A percentile compares a stretch with the other conserved stretches of the same genome.
Conservation (phyloP, 1,140 invertebrate species). For the Aphidius gifuensis region DNA sequence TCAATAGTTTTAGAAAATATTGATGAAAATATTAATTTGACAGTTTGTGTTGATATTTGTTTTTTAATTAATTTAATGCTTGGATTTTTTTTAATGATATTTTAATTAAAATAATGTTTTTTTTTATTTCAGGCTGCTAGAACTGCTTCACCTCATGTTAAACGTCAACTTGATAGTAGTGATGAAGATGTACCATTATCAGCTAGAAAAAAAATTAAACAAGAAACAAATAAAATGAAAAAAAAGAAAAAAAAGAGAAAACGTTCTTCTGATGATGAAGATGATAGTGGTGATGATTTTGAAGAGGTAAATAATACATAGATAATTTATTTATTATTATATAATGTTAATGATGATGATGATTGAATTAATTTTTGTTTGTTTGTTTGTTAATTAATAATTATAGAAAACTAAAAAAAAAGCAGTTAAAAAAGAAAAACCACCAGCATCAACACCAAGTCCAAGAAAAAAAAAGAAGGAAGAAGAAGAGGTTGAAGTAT, state of each 20-base stretch:
- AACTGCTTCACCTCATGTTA: constrained; percentile 35
- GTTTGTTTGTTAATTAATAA: constrained; percentile 1
- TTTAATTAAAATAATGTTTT: neutral
- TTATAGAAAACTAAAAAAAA: constrained; percentile 45
- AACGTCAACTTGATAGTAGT: constrained; percentile 56
- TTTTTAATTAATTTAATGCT: too few species aligned
- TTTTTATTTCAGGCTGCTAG: constrained; percentile 35
- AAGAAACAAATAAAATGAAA: constrained; percentile 63
- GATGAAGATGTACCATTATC: constrained; percentile 67
- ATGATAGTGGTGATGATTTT: constrained; percentile 62
- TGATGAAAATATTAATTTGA: too few species aligned
- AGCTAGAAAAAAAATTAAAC: constrained; percentile 69
- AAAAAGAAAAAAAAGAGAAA: constrained; percentile 59
- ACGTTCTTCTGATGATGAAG: constrained; percentile 57
- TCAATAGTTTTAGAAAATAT: too few species aligned
- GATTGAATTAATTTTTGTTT: constrained; percentile 2
- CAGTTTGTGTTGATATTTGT: too few species aligned
- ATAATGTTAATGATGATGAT: neutral
- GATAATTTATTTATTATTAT: neutral
- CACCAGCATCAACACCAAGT: constrained; percentile 34
- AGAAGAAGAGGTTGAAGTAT: constrained; percentile 77
- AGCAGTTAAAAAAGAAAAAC: constrained; percentile 30
- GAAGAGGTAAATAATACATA: constrained; percentile 37
- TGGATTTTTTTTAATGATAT: too few species aligned
- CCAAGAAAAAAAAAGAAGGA: constrained; percentile 72